These are phyloP conservation scores for Bucco capensis DNA, from an alignment of 2,113 vertebrate species.

Conservation along the genomic window DNA sequence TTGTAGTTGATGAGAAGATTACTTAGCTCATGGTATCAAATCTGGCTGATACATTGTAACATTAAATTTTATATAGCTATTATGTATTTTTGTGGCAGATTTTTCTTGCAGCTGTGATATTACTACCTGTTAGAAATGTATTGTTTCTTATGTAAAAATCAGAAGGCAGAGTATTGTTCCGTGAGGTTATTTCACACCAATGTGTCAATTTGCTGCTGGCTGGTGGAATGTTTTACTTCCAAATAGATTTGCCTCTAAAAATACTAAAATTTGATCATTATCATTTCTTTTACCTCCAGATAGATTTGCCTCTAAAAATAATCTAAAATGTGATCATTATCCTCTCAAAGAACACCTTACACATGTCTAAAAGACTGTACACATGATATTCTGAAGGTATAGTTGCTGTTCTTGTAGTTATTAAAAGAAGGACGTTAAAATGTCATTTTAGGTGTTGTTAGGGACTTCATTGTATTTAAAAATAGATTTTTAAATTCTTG, in stretches of 20 bases:
- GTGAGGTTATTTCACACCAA: not conserved
- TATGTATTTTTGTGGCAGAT: not conserved
- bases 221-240: conserved; percentile 21
- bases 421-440: not conserved
- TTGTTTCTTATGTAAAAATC: conserved; percentile 3
- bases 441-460: not conserved
- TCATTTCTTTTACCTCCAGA: conserved; percentile 2
- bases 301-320: not conserved
- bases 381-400: not conserved
- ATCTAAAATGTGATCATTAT: not conserved
- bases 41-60: not conserved
- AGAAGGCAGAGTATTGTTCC: not conserved
- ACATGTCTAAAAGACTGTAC: not conserved
- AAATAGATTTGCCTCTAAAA: not conserved
- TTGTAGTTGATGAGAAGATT: not conserved
- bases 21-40: not conserved
- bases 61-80: too few relatives aligned
- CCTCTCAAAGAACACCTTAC: not conserved
- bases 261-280: not conserved
- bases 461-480: conserved; percentile 21
- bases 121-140: not conserved
- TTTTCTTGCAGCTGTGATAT: not conserved
- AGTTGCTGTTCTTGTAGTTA: not conserved
- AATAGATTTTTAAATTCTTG: not conserved
- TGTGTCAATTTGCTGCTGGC: conserved; percentile 1